A percentile compares a stretch with the other conserved stretches of the same genome.
These are phyloP conservation scores for Helogale parvula DNA, from an alignment of 2,113 vertebrate genomes.

Conservation along the genomic window DNA sequence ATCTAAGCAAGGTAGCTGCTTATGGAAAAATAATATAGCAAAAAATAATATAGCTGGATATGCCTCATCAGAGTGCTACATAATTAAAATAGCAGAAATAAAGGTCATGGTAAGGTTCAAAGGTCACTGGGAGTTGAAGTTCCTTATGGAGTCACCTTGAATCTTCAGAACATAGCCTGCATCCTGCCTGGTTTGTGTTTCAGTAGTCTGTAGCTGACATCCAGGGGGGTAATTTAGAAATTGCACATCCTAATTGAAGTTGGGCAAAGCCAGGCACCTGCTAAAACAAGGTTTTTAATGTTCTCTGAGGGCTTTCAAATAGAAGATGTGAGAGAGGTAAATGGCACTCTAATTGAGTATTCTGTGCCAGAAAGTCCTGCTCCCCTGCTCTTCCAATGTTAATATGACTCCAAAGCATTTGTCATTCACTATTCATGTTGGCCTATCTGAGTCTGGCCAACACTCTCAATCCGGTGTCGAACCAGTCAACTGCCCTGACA, in stretches of 20 bases:
- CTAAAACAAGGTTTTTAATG: conserved; percentile 57
- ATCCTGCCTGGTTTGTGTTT: conserved; percentile 44
- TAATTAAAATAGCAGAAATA: neutral
- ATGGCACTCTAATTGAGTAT: conserved; percentile 52
- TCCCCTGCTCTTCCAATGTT: conserved; percentile 49
- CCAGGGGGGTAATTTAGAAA: conserved; percentile 68
- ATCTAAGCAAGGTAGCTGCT: neutral
- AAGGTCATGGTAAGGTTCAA: neutral
- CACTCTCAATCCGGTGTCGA: neutral
- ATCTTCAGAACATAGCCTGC: neutral
- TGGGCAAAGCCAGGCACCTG: conserved; percentile 56
- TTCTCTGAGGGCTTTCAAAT: conserved; percentile 72
- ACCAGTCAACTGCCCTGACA: neutral
- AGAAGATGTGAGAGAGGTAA: conserved; percentile 64
- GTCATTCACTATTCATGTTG: conserved; percentile 32
- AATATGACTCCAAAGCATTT: conserved; percentile 37
- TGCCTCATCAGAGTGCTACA: neutral
- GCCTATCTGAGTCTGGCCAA: conserved; percentile 3
- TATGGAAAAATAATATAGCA: neutral
- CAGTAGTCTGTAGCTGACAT: conserved; percentile 60
- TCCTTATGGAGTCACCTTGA: neutral
- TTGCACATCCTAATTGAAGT: conserved; percentile 59
- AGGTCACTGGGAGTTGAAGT: neutral
- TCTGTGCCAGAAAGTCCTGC: conserved; percentile 59
- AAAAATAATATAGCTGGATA: neutral